phyloP scores from a whole-genome alignment of 2,113 vertebrate species.

The Proteles cristata region DNA sequence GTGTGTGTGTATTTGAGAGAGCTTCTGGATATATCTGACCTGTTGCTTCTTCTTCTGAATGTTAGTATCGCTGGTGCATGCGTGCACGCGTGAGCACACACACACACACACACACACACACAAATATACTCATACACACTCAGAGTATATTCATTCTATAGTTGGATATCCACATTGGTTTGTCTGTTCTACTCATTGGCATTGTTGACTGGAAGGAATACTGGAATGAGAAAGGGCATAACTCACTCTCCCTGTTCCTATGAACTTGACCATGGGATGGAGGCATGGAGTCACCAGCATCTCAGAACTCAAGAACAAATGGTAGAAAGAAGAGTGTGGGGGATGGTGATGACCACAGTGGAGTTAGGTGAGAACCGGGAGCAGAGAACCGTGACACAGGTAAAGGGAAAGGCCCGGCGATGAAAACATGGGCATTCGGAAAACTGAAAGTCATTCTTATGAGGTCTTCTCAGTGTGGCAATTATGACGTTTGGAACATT shows the following conservation, averaged over 20 bases:
- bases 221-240: background rate
- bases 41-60: background rate
- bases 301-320: background rate
- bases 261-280: background rate
- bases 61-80: background rate
- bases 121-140: background rate
- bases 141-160: background rate
- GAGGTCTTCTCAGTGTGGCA: constrained; percentile 28
- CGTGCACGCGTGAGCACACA: too few species aligned
- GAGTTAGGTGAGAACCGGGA: background rate
- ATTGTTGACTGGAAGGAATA: background rate
- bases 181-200: background rate
- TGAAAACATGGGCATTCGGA: background rate
- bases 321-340: background rate
- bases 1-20: background rate
- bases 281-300: background rate
- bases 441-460: background rate
- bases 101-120: background rate
- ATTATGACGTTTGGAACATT: constrained; percentile 50
- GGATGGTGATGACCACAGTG: too few species aligned
- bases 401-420: background rate
- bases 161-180: background rate
- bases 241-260: background rate
- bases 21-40: background rate
- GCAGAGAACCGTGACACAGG: background rate